Evolutionary conservation across 2,888 invertebrate genomes (phyloP).

Genomic region (Drosophila kokeensis): DNA sequence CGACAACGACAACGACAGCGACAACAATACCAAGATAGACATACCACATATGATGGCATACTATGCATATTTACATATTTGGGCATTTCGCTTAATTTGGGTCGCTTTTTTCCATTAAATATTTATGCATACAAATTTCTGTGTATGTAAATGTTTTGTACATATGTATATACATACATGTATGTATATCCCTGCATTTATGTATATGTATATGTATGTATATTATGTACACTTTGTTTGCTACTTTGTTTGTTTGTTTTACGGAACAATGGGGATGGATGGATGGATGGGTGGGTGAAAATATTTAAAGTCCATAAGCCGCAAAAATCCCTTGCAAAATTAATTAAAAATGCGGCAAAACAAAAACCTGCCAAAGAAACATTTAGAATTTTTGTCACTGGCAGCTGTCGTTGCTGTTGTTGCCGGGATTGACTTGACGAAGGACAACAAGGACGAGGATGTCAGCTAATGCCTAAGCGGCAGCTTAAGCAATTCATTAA

Average conservation of each 20-base stretch:
- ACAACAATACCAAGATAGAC: neutral
- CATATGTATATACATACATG: neutral
- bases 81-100: slow-evolving; percentile 8
- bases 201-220: slow-evolving; percentile 5
- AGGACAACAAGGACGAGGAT: slow-evolving; percentile 63
- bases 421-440: slow-evolving; percentile 68
- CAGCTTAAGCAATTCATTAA: slow-evolving; percentile 70
- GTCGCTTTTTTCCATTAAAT: slow-evolving; percentile 4
- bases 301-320: slow-evolving; percentile 75
- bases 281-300: slow-evolving; percentile 26
- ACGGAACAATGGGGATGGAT: neutral
- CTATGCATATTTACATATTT: slow-evolving; percentile 1
- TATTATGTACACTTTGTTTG: neutral
- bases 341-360: slow-evolving; percentile 67
- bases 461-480: slow-evolving; percentile 50
- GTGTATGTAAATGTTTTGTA: neutral
- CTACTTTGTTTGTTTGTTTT: slow-evolving; percentile 14
- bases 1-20: neutral
- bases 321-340: slow-evolving; percentile 63
- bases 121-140: slow-evolving; percentile 1
- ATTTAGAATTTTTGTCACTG: slow-evolving; percentile 28
- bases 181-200: neutral
- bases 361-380: slow-evolving; percentile 41
- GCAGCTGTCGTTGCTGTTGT: slow-evolving; percentile 19
- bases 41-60: neutral